A percentile compares a stretch with the other conserved stretches of the same genome.
phyloP scores from a whole-genome alignment of 2,113 vertebrate genomes.

The Carassius carassius region DNA sequence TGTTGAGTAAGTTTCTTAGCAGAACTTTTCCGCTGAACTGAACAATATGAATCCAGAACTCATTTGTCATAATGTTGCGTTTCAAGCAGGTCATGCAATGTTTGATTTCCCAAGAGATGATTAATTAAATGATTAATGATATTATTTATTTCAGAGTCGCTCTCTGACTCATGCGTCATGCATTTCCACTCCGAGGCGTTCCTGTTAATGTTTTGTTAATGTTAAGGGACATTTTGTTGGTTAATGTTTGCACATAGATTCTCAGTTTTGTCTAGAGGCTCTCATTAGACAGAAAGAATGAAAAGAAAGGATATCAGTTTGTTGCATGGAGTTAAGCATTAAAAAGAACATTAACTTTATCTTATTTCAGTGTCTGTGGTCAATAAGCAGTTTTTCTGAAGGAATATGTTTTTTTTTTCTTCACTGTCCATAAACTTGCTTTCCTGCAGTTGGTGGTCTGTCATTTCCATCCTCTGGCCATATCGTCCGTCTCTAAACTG shows the following conservation, averaged over 20 bases:
- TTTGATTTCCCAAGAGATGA: neutral
- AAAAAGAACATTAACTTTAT: neutral
- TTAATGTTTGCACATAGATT: neutral
- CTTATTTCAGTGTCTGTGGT: constrained; percentile 1
- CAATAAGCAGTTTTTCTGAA: constrained; percentile 12
- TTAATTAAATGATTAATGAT: neutral
- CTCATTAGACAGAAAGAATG: neutral
- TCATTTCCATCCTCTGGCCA: constrained; percentile 30
- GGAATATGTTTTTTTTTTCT: neutral
- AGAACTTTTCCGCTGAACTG: neutral
- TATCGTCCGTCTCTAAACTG: constrained; percentile 32
- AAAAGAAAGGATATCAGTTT: constrained; percentile 16
- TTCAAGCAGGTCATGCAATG: neutral
- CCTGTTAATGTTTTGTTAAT: constrained; percentile 10
- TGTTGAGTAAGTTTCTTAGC: neutral
- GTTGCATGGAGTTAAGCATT: neutral
- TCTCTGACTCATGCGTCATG: neutral
- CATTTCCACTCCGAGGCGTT: neutral
- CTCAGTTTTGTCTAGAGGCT: neutral
- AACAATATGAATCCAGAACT: neutral
- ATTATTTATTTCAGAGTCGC: neutral
- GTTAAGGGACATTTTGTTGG: constrained; percentile 1
- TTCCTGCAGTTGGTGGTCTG: constrained; percentile 25
- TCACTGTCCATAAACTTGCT: constrained; percentile 33
- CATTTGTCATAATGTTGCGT: neutral